Evolutionary conservation across 2,113 vertebrate species (phyloP).

Genomic region (Epinephelus lanceolatus): DNA sequence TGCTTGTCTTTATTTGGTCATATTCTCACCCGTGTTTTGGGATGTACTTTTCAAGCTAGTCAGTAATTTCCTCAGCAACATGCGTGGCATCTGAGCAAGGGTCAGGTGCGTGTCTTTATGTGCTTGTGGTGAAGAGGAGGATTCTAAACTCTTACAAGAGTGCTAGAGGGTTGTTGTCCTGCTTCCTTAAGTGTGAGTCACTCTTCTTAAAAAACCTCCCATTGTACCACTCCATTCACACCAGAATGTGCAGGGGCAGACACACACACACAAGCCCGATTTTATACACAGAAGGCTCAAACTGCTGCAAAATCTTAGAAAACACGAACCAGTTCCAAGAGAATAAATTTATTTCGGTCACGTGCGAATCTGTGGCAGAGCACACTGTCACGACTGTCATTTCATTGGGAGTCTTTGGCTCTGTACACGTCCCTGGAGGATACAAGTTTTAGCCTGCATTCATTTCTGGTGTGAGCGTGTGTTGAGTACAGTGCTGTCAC

Average conservation of each 20-base stretch:
- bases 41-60: neutral
- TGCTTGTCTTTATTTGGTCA: constrained; percentile 14
- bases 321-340: neutral
- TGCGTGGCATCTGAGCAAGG: neutral
- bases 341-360: neutral
- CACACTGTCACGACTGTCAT: neutral
- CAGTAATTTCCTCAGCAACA: neutral
- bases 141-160: neutral
- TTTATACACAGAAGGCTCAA: neutral
- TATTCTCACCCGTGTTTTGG: neutral
- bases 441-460: constrained; percentile 15
- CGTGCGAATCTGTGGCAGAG: neutral
- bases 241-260: neutral
- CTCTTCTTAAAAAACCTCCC: constrained; percentile 12
- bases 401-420: neutral
- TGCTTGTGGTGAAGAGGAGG: constrained; percentile 9
- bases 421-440: neutral
- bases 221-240: neutral
- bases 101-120: neutral
- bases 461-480: neutral
- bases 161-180: neutral
- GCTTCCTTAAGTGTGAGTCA: constrained; percentile 37
- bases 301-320: neutral
- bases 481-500: neutral
- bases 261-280: neutral